Conservation (phyloP, 2,113 vertebrate species). For the Polypterus bichir region DNA sequence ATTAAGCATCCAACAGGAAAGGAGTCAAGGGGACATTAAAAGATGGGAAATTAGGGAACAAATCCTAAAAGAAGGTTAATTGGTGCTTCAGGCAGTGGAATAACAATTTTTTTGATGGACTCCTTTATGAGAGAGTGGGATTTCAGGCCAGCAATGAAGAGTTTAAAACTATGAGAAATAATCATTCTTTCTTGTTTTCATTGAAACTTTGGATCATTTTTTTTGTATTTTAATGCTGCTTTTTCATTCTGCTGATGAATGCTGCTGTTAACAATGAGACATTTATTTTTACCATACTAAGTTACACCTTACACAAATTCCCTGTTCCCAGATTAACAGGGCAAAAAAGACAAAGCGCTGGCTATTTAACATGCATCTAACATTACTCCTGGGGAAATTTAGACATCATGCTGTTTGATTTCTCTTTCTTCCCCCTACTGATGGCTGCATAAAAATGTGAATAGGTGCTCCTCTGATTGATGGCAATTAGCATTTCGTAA, state of each 20-base stretch:
- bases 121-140: too few species aligned
- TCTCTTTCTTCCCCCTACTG: constrained; percentile 16
- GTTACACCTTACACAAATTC: constrained; percentile 9
- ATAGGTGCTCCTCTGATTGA: constrained; percentile 80
- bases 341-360: constrained; percentile 15
- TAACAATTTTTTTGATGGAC: too few species aligned
- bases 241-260: neutral
- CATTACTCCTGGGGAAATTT: constrained; percentile 51
- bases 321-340: constrained; percentile 34
- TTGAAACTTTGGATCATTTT: too few species aligned
- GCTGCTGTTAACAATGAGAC: constrained; percentile 16
- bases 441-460: constrained; percentile 63
- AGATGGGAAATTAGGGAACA: too few species aligned
- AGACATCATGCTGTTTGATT: constrained; percentile 43
- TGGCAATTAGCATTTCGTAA: constrained; percentile 89
- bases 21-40: too few species aligned
- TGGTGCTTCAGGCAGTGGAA: too few species aligned
- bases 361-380: constrained; percentile 49
- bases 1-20: too few species aligned
- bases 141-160: too few species aligned
- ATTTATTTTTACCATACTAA: constrained; percentile 13
- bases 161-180: too few species aligned
- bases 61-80: too few species aligned
- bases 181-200: too few species aligned
- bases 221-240: too few species aligned